Evolutionary conservation across 2,797 vertebrate genomes (phyloP).

Genomic region (Pempheris klunzingeri): DNA sequence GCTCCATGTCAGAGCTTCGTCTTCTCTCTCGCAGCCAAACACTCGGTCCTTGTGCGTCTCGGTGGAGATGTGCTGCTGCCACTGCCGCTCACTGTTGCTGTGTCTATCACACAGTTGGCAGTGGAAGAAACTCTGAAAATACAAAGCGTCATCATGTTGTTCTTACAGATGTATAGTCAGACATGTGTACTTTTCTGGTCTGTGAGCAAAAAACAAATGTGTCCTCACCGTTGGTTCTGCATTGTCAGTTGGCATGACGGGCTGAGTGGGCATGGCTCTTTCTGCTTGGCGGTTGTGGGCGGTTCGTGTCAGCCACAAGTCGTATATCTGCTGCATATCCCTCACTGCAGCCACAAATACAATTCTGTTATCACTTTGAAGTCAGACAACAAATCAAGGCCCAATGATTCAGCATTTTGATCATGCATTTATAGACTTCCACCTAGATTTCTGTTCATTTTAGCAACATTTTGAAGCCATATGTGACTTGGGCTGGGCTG

Average conservation of each 20-base stretch:
- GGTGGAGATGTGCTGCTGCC: constrained; percentile 95
- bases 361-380: not conserved
- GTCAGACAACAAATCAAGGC: not conserved
- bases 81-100: constrained; percentile 98
- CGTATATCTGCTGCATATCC: constrained; percentile 94
- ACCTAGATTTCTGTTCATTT: not conserved
- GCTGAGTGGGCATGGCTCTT: constrained; percentile 74
- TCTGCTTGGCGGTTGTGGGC: constrained; percentile 86
- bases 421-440: not conserved
- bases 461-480: not conserved
- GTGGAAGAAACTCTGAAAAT: constrained; percentile 90
- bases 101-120: constrained; percentile 95
- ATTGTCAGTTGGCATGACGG: constrained; percentile 94
- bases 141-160: not conserved
- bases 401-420: not conserved
- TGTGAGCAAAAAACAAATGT: not conserved
- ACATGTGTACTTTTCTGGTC: not conserved
- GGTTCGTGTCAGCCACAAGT: constrained; percentile 89
- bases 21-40: constrained; percentile 90
- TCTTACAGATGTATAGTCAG: not conserved
- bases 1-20: constrained; percentile 91
- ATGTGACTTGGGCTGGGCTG: not conserved
- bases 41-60: constrained; percentile 97
- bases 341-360: constrained; percentile 82
- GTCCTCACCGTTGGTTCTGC: constrained; percentile 90